Evolutionary conservation across 2,888 invertebrate species (phyloP), one percentile per base, ranked within the genome.

Genomic region (Epicampocera succincta): DNA sequence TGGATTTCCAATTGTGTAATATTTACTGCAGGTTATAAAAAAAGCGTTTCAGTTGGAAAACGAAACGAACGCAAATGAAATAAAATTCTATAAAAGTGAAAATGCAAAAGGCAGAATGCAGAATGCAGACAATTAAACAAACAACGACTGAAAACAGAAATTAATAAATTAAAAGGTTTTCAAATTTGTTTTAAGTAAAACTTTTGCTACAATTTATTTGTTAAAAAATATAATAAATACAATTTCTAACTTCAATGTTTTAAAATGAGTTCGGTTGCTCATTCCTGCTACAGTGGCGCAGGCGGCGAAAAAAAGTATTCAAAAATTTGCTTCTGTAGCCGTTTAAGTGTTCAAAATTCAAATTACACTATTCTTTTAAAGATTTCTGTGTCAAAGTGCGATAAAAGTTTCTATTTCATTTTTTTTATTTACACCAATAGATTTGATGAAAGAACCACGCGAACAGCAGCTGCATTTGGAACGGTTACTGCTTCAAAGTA

Each of bases 121-220:
- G 52, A 60, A 52, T 50, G 68, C 6, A 46, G 4, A 44, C 13
- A 21, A 75, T 52, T 60, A 19, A 42, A 48, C 17, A 13, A 52
- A 29, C 2, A 48, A 48, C 21, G 52, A 44, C 50, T 46, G 12
- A 17, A 44, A 21, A 40, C 8, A 46, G 44, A 52, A 65, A 61
- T 76, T 72, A 80, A 75, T 71, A 71, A 75, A 80, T 66, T 80
- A 76, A 65, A 80, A 48, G 38, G 15, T 46, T 65, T 69, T 56
- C 15, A 12, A 69, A 68, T 80, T 61, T 65, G 17, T 44, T 60
- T 58, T 21, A 76, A 66, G 44, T 56, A 61, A 71, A 71, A 72
- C 61, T 72, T 71, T 80, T 54, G 3, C 44, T 38, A 40, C 48
- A 58, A 75, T 66, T 71, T 72, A 50, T 66, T 71, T 71, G 11